A percentile compares a stretch with the other conserved stretches of the same genome.
phyloP scores from a whole-genome alignment of 2,888 invertebrate genomes.

The Harpalus rufipes region DNA sequence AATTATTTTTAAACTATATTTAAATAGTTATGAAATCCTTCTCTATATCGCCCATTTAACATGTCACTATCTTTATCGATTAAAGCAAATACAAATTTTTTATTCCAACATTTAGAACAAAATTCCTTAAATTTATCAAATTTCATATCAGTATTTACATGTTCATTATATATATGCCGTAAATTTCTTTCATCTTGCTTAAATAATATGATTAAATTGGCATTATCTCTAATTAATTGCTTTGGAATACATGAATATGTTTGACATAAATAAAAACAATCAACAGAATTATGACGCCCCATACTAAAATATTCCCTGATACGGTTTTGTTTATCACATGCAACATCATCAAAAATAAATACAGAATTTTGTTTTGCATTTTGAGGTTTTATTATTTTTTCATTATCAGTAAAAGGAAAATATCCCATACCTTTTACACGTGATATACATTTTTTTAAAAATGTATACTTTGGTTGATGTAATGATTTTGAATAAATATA shows the following conservation, averaged over 20 bases:
- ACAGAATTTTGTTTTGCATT: slow-evolving; percentile 72
- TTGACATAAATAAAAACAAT: slow-evolving; percentile 73
- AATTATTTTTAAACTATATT: background rate
- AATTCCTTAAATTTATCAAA: slow-evolving; percentile 72
- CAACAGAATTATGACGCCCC: slow-evolving; percentile 72
- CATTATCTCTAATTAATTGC: slow-evolving; percentile 73
- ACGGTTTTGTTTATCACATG: slow-evolving; percentile 72
- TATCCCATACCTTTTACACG: slow-evolving; percentile 69
- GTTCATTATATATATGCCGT: slow-evolving; percentile 72
- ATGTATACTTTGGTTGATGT: slow-evolving; percentile 69
- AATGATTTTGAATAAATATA: slow-evolving; percentile 66
- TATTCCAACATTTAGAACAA: slow-evolving; percentile 57
- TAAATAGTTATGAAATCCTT: slow-evolving; percentile 70
- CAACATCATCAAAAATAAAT: slow-evolving; percentile 74
- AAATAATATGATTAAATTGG: slow-evolving; percentile 72
- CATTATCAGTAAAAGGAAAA: slow-evolving; percentile 67
- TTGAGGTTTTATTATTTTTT: slow-evolving; percentile 68
- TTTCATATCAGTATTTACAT: slow-evolving; percentile 70
- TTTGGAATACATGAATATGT: slow-evolving; percentile 73
- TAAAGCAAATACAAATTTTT: slow-evolving; percentile 45
- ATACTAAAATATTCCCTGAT: slow-evolving; percentile 72
- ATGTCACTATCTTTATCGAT: slow-evolving; percentile 70
- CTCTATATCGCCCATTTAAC: slow-evolving; percentile 69
- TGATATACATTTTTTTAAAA: slow-evolving; percentile 68
- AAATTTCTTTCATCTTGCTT: slow-evolving; percentile 73